These are phyloP conservation scores for Pollenia griseotomentosa DNA, from an alignment of 2,888 invertebrate genomes.

Conservation along the genomic window DNA sequence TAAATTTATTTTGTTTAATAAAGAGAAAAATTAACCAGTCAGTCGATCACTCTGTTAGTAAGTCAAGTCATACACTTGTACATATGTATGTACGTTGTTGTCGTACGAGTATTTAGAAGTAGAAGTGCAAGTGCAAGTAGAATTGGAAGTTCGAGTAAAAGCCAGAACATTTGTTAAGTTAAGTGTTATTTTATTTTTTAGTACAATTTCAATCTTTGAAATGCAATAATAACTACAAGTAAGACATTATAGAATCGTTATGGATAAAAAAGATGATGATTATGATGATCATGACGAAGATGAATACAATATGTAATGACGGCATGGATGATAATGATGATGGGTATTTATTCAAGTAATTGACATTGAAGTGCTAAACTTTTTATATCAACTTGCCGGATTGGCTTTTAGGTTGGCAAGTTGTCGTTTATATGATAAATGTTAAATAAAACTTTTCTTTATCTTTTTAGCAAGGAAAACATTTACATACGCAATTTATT, in stretches of 20 bases:
- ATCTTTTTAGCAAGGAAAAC: background rate
- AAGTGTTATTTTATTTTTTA: background rate
- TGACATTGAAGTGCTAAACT: slow-evolving; percentile 62
- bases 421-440: slow-evolving; percentile 37
- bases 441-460: background rate
- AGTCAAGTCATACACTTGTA: slow-evolving; percentile 42
- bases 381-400: background rate
- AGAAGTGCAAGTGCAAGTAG: slow-evolving; percentile 12
- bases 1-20: slow-evolving; percentile 31
- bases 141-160: background rate
- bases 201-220: slow-evolving; percentile 11
- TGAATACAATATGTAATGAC: background rate
- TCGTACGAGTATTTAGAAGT: slow-evolving; percentile 3
- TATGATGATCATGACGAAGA: background rate
- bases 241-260: slow-evolving; percentile 46
- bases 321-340: slow-evolving; percentile 3
- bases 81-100: background rate
- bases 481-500: background rate
- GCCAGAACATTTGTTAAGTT: background rate
- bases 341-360: slow-evolving; percentile 58
- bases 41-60: slow-evolving; percentile 68
- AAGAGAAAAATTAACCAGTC: slow-evolving; percentile 68
- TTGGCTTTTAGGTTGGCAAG: slow-evolving; percentile 17
- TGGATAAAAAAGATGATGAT: slow-evolving; percentile 26
- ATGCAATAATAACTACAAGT: slow-evolving; percentile 45